Conservation (phyloP, 1,140 invertebrate species). For the Temnothorax curvispinosus region DNA sequence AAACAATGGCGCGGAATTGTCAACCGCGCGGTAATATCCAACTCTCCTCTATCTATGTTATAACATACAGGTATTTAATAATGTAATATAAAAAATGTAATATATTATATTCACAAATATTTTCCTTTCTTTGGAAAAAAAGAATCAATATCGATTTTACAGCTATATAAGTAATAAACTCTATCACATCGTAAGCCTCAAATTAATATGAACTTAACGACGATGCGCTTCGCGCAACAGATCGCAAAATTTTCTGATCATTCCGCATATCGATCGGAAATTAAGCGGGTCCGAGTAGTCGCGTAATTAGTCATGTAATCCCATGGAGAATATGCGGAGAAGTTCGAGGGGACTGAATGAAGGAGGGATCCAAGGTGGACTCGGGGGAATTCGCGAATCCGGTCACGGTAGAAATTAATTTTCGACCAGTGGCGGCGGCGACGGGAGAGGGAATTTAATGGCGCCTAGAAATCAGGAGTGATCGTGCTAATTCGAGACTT, state of each 20-base stretch:
- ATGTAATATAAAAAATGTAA: neutral
- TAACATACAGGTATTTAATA: neutral
- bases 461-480: slow-evolving; percentile 38
- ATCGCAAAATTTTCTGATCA: slow-evolving; percentile 29
- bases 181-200: neutral
- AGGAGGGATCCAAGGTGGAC: slow-evolving; percentile 24
- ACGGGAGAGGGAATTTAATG: slow-evolving; percentile 29
- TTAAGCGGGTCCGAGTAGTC: slow-evolving; percentile 46
- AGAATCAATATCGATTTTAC: neutral
- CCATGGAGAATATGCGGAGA: slow-evolving; percentile 21
- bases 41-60: neutral
- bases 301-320: slow-evolving; percentile 32
- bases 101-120: neutral
- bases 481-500: slow-evolving; percentile 37
- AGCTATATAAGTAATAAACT: neutral
- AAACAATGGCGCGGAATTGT: too few relatives aligned
- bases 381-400: slow-evolving; percentile 57
- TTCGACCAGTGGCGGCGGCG: slow-evolving; percentile 26
- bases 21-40: too few relatives aligned
- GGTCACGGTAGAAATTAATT: slow-evolving; percentile 71
- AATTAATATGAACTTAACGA: neutral
- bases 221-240: neutral
- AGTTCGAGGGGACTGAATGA: slow-evolving; percentile 45
- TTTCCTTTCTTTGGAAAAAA: neutral
- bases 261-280: slow-evolving; percentile 9